Evolutionary conservation across 2,888 invertebrate species (phyloP).

Genomic region (Capitulum mitella): DNA sequence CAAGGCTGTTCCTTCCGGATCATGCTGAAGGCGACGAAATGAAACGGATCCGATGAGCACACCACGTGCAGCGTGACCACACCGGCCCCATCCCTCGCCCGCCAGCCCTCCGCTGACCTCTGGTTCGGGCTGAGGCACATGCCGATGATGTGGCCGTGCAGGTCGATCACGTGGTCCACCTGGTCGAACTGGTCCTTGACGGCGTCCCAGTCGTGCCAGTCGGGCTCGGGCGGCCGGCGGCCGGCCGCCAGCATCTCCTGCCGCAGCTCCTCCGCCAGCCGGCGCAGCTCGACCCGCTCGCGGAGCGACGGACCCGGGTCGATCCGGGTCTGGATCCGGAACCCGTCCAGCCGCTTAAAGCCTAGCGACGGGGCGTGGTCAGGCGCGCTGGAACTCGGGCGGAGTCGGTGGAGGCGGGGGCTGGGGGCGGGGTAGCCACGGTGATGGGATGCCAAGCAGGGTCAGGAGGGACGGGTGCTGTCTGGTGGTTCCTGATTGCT

Average conservation of each 20-base stretch:
- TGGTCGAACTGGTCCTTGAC: conserved; percentile 57
- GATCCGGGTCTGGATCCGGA: conserved; percentile 59
- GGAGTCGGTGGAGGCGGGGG: too few species aligned
- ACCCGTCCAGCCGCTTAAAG: conserved; percentile 63
- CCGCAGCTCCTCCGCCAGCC: conserved; percentile 45
- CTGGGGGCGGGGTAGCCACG: too few species aligned
- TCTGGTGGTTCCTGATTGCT: too few species aligned
- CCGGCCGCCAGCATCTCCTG: conserved; percentile 44
- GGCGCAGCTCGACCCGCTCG: conserved; percentile 57
- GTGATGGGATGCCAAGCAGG: too few species aligned
- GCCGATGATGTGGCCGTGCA: conserved; percentile 78
- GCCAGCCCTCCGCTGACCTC: conserved; percentile 52
- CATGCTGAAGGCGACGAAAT: too few species aligned
- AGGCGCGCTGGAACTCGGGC: too few species aligned
- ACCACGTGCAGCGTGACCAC: too few species aligned
- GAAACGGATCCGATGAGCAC: too few species aligned
- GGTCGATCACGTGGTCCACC: conserved; percentile 70
- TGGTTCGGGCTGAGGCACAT: conserved; percentile 79
- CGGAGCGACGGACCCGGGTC: conserved; percentile 61
- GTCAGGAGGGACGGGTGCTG: too few species aligned
- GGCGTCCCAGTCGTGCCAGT: conserved; percentile 60
- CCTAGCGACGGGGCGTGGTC: too few species aligned
- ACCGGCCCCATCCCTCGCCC: too few species aligned
- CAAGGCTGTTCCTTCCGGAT: too few species aligned
- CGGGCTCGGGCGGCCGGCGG: conserved; percentile 48